Percentiles rank a stretch among this genome's conserved stretches.
These are phyloP conservation scores for Cephus spinipes DNA, from an alignment of 2,888 invertebrate genomes.

Conservation along the genomic window DNA sequence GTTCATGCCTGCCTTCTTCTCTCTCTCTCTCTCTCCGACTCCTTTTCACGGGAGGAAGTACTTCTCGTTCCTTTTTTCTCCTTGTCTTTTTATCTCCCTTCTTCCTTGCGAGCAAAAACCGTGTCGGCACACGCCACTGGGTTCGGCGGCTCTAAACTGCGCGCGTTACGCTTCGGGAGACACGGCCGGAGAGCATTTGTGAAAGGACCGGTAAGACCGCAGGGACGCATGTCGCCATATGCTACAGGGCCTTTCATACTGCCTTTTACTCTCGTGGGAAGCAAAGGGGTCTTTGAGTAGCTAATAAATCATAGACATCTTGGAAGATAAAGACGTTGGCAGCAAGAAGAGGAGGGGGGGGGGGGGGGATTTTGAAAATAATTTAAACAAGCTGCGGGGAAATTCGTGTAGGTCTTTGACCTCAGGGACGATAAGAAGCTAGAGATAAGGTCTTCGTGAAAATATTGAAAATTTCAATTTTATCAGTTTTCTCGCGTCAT, in stretches of 20 bases:
- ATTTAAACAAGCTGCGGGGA: background rate
- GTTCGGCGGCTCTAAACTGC: background rate
- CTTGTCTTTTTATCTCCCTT: conserved; percentile 6
- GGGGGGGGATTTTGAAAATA: background rate
- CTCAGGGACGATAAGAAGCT: background rate
- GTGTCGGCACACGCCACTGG: conserved; percentile 11
- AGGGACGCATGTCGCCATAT: background rate
- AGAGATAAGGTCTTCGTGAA: too few relatives aligned
- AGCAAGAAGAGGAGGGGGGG: background rate
- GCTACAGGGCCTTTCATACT: background rate
- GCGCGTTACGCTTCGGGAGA: background rate
- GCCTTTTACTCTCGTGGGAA: background rate
- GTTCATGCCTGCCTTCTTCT: conserved; percentile 4
- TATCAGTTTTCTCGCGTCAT: background rate
- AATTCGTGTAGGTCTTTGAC: background rate
- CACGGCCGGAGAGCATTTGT: background rate
- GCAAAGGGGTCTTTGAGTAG: background rate
- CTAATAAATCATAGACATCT: background rate
- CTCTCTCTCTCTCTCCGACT: background rate
- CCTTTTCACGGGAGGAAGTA: background rate
- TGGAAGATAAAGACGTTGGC: background rate
- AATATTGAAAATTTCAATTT: background rate
- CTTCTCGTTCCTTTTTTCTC: conserved; percentile 15
- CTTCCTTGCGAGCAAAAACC: conserved; percentile 1
- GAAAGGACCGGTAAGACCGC: background rate